Conservation (phyloP, 2,888 invertebrate species). For the Acanthosoma haemorrhoidale region DNA sequence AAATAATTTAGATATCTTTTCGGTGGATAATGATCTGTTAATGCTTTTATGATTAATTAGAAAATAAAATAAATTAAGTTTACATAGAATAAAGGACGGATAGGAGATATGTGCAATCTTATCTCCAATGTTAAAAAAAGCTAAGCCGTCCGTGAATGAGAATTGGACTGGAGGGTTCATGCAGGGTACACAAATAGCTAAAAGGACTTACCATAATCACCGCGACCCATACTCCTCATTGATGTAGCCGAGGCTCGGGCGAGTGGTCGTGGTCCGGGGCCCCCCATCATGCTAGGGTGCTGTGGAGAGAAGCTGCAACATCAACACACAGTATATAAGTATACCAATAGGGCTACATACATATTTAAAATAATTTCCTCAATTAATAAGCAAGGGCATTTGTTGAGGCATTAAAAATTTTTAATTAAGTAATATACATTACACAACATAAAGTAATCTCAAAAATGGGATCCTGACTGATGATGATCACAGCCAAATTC, state of each 20-base stretch:
- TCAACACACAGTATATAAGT: background rate
- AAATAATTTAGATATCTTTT: background rate
- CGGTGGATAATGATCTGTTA: background rate
- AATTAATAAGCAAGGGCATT: no score
- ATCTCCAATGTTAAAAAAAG: background rate
- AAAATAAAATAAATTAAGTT: background rate
- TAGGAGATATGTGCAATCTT: slow-evolving; percentile 3
- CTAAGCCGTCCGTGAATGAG: slow-evolving; percentile 4
- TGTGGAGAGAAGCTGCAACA: slow-evolving; percentile 60
- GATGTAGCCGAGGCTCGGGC: slow-evolving; percentile 52
- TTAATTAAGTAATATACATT: no score
- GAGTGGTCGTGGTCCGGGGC: slow-evolving; percentile 43
- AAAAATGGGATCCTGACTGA: no score
- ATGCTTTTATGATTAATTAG: no score
- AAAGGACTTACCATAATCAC: slow-evolving; percentile 79
- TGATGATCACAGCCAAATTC: no score
- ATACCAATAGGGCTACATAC: no score
- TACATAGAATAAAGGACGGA: background rate
- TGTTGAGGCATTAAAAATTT: no score
- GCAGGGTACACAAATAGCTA: background rate
- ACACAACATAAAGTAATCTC: no score
- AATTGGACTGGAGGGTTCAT: background rate
- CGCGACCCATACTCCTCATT: slow-evolving; percentile 71
- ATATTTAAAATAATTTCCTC: no score
- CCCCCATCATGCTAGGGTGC: slow-evolving; percentile 63